These are phyloP conservation scores for Stichodactyla helianthus DNA, from an alignment of 64 coral and sea anemone genomes.

Conservation along the genomic window DNA sequence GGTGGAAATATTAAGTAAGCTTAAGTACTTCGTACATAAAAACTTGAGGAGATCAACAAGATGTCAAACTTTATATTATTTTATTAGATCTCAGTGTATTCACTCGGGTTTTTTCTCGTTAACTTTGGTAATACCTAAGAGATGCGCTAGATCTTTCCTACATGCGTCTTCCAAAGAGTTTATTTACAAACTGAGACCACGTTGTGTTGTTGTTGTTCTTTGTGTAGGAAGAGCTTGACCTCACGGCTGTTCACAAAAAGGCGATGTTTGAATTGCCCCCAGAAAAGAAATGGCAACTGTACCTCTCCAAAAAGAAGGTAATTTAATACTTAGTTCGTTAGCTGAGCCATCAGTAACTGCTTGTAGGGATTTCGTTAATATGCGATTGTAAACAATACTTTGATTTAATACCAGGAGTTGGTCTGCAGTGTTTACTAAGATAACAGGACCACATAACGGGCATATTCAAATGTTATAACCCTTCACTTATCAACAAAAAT, in stretches of 20 bases:
- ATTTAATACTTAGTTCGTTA: not conserved
- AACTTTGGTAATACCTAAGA: not conserved
- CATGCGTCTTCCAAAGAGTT: not conserved
- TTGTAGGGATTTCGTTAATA: not conserved
- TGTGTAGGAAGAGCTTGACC: conserved; percentile 97
- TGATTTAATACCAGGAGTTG: not conserved
- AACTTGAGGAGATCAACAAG: not conserved
- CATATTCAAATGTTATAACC: not conserved
- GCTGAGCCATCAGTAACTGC: not conserved
- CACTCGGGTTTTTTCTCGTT: not conserved
- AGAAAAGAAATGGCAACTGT: conserved; percentile 99
- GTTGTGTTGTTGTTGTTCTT: conserved; percentile 2
- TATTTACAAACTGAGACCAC: conserved; percentile 1
- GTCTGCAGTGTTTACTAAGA: not conserved
- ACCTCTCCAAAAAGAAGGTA: conserved; percentile 99
- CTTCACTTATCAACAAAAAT: not conserved
- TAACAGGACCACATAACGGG: not conserved
- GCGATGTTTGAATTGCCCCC: conserved; percentile 97
- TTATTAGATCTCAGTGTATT: not conserved
- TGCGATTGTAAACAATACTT: not conserved
- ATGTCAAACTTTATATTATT: not conserved
- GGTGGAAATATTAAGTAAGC: not conserved
- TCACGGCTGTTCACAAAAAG: conserved; percentile 86
- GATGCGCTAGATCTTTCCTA: not conserved
- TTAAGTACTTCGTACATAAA: not conserved